Conservation (phyloP, 2,797 vertebrate species). For the Labeo calbasu region DNA sequence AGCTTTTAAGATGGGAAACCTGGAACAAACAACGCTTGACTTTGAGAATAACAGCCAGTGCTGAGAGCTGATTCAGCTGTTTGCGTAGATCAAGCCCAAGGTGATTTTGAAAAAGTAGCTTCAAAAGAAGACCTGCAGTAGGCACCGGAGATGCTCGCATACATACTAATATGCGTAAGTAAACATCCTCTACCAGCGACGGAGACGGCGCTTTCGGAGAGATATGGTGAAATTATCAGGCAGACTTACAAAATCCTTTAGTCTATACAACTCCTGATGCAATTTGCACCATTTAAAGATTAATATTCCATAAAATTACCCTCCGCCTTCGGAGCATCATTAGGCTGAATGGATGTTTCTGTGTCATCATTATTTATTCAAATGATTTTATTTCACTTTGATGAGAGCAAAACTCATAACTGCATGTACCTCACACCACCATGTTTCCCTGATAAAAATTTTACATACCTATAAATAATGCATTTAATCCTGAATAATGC, state of each 20-base stretch:
- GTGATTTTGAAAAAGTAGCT: constrained; percentile 59
- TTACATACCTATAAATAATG: constrained; percentile 89
- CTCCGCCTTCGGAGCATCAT: constrained; percentile 58
- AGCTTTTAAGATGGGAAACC: constrained; percentile 55
- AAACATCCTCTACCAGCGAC: constrained; percentile 53
- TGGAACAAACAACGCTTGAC: constrained; percentile 56
- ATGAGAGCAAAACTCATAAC: constrained; percentile 82
- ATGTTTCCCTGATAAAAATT: constrained; percentile 91
- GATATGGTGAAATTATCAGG: constrained; percentile 47
- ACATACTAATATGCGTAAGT: constrained; percentile 59
- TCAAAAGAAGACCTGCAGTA: constrained; percentile 57
- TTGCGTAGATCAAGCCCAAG: constrained; percentile 58
- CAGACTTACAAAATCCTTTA: constrained; percentile 45
- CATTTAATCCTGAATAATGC: constrained; percentile 85
- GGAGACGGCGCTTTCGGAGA: constrained; percentile 41
- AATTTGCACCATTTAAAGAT: constrained; percentile 59
- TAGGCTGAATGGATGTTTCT: constrained; percentile 71
- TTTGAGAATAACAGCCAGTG: constrained; percentile 52
- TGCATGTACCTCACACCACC: constrained; percentile 80
- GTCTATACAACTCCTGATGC: constrained; percentile 63
- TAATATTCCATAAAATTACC: constrained; percentile 53
- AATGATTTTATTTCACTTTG: constrained; percentile 85
- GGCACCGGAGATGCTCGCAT: constrained; percentile 30
- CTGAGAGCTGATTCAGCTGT: constrained; percentile 59
- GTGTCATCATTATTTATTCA: constrained; percentile 78